Base-by-base conservation (phyloP, 2,797 vertebrate genomes). In the Falco berigora region DNA sequence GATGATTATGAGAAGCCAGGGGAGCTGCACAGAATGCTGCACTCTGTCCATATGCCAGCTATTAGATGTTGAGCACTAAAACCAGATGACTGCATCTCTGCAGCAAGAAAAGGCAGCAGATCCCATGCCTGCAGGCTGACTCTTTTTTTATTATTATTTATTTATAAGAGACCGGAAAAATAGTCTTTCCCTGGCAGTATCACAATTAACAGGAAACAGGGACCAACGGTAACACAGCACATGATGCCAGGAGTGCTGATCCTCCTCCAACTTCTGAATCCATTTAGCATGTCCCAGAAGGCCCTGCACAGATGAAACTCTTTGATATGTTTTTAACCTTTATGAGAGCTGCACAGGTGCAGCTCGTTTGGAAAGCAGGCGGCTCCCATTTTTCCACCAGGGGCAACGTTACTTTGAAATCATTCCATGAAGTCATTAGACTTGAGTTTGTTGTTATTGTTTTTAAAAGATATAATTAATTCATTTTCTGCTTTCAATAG, bases 371-470 rank as follows among this genome's bases (percentile, higher is more conserved):
- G 92, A 90, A 89, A 80, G 68, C 89, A 92, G 89, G 94, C 40
- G 0, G 84, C 92, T 96, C 92, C 94, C 61, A 68, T 86, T 95
- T 92, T 93, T 96, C 87, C 89, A 96, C 61, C 74, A 61, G 78
- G 86, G 84, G 64, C 82, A 94, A 96, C 9, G n/a, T 77, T 92
- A 78, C 94, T 97, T 96, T 91, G 95, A 97, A 97, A 97, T 62
- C 64, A 42, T 78, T 92, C 89, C 92, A 91, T 69, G 69, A 88
- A 92, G 85, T 95, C 96, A 94, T 96, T 96, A 95, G 94, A 90
- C 73, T 44, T 47, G 30, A 94, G 87, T 80, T 96, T 94, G 83
- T 87, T 91, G 68, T 81, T 96, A 94, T 36, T 91, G 90, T 83
- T 96, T 94, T 81, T 94, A 81, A 91, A 87, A 94, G 78, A 83